Percentiles rank a stretch among this genome's conserved stretches.
Conservation (phyloP, 1,140 invertebrate species). For the Brachionus sp. region DNA sequence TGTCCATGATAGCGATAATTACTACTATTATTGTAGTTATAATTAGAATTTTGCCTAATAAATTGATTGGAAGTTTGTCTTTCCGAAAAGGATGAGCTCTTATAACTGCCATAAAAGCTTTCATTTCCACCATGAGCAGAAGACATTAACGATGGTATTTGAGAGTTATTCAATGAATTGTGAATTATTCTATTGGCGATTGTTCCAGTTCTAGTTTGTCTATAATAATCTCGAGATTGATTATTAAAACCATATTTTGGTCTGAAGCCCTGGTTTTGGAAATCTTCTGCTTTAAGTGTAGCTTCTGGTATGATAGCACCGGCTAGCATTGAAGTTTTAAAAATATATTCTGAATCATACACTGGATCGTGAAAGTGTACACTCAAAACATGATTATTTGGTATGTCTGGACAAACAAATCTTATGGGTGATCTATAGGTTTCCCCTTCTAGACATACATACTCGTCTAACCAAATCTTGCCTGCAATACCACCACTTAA, state of each 20-base stretch:
- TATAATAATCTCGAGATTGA: background rate
- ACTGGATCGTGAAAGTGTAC: constrained; percentile 38
- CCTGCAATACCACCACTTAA: constrained; percentile 39
- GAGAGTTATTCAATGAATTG: background rate
- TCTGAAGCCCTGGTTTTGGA: background rate
- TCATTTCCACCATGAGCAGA: constrained; percentile 24
- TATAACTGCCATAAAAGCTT: constrained; percentile 20
- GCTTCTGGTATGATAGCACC: constrained; percentile 5
- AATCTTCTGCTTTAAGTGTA: constrained; percentile 3
- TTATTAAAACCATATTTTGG: constrained; percentile 37
- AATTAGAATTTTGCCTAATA: background rate
- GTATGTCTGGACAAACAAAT: constrained; percentile 9
- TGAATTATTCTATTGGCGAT: constrained; percentile 9
- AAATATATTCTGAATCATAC: constrained; percentile 29
- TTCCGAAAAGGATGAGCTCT: background rate
- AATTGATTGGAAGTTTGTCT: background rate
- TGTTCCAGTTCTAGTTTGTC: background rate
- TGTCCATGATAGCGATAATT: background rate
- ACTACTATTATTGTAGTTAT: background rate
- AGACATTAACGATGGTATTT: constrained; percentile 9
- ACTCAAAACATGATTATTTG: constrained; percentile 30
- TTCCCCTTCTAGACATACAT: background rate
- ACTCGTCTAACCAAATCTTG: constrained; percentile 22
- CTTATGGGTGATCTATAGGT: background rate
- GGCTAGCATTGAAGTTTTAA: background rate